A percentile compares a stretch with the other conserved stretches of the same genome.
Conservation (phyloP, 2,888 invertebrate genomes). For the Mamestra brassicae region DNA sequence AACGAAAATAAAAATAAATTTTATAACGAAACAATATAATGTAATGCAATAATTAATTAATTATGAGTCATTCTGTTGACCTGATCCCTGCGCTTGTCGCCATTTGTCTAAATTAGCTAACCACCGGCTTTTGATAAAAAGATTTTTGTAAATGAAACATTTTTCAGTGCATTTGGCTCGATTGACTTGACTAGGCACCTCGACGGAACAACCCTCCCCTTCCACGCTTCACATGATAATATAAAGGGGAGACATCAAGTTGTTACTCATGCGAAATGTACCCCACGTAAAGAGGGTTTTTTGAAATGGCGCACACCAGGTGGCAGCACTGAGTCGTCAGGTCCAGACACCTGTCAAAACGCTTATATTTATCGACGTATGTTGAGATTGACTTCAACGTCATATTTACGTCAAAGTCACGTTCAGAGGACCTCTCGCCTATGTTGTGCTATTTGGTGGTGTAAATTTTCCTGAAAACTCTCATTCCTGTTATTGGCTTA, state of each 20-base stretch:
- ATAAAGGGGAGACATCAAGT: background rate
- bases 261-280: background rate
- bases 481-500: background rate
- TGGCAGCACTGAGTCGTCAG: too few relatives aligned
- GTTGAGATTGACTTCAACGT: too few relatives aligned
- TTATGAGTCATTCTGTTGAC: slow-evolving; percentile 48
- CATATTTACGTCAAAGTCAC: too few relatives aligned
- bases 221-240: background rate
- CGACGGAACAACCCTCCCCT: background rate
- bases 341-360: too few relatives aligned
- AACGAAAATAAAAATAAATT: slow-evolving; percentile 57
- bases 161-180: slow-evolving; percentile 51
- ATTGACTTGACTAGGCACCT: slow-evolving; percentile 41
- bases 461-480: too few relatives aligned
- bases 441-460: too few relatives aligned
- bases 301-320: too few relatives aligned
- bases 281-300: background rate
- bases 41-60: slow-evolving; percentile 46
- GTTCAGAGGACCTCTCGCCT: too few relatives aligned
- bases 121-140: slow-evolving; percentile 61
- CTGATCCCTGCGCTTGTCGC: slow-evolving; percentile 58
- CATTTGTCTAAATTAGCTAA: slow-evolving; percentile 57
- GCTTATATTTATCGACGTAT: too few relatives aligned
- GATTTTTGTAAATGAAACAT: slow-evolving; percentile 62
- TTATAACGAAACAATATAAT: slow-evolving; percentile 60